phyloP scores from a whole-genome alignment of 2,797 vertebrate species.

The Tadarida brasiliensis region DNA sequence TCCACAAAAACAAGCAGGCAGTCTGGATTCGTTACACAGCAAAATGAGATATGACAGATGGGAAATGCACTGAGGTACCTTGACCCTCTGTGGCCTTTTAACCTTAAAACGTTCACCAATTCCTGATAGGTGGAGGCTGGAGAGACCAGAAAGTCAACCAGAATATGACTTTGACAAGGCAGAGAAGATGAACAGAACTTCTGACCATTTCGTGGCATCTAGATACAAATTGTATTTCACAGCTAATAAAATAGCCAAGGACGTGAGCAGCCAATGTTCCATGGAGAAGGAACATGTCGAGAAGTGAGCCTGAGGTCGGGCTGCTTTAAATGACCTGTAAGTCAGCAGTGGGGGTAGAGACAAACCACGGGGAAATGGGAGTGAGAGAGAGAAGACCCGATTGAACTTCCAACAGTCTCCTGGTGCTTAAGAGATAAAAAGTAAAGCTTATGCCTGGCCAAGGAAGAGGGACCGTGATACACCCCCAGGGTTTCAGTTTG shows the following conservation, averaged over 20 bases:
- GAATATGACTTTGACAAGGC: background rate
- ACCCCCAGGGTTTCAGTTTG: background rate
- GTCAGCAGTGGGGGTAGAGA: background rate
- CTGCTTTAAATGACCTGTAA: background rate
- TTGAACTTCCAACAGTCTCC: accelerated
- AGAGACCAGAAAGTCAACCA: background rate
- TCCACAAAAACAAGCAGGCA: background rate
- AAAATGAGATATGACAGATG: background rate
- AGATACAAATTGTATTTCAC: background rate
- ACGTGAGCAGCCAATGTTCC: background rate
- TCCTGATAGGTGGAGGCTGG: background rate
- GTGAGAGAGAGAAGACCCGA: background rate
- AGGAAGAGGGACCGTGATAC: background rate
- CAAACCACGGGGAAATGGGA: background rate
- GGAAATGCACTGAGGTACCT: background rate
- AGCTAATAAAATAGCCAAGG: background rate
- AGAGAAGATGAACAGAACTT: background rate
- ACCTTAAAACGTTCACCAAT: background rate
- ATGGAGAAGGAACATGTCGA: background rate
- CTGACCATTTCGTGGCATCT: background rate
- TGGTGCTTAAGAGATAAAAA: background rate
- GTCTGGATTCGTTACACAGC: background rate
- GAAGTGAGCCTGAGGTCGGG: background rate
- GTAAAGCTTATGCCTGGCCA: background rate
- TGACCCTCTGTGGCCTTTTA: background rate